These are phyloP conservation scores for Drosophila pegasa DNA, from an alignment of 2,888 invertebrate species.

Conservation along the genomic window DNA sequence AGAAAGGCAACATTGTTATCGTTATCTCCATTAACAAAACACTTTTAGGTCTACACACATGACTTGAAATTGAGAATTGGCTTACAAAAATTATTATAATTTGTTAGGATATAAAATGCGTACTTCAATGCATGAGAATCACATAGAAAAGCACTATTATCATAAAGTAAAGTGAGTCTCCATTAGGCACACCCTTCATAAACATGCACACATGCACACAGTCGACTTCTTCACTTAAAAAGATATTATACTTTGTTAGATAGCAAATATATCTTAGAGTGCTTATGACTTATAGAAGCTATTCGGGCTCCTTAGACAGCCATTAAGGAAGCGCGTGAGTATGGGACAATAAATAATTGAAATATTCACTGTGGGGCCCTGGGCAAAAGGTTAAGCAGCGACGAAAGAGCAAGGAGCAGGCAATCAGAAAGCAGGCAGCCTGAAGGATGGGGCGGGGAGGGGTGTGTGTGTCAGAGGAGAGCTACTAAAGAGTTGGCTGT, in stretches of 20 bases:
- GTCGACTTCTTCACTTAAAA: conserved; percentile 27
- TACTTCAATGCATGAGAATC: not conserved
- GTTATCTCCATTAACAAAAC: too few species aligned
- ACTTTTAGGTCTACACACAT: too few species aligned
- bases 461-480: not conserved
- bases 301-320: conserved; percentile 51
- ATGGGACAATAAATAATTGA: conserved; percentile 75
- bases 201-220: not conserved
- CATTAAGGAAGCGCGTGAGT: conserved; percentile 71
- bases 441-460: not conserved
- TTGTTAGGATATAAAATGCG: not conserved
- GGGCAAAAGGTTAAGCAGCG: conserved; percentile 51
- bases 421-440: not conserved
- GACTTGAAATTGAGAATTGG: not conserved
- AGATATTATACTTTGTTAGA: conserved; percentile 21
- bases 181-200: not conserved
- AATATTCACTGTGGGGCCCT: conserved; percentile 58
- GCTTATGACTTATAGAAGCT: conserved; percentile 47
- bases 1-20: not conserved
- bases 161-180: not conserved
- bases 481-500: conserved; percentile 45
- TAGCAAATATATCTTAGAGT: conserved; percentile 40
- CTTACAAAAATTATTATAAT: not conserved
- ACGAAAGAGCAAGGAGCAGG: conserved; percentile 22
- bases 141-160: not conserved